Percentiles rank a stretch among this genome's conserved stretches.
phyloP scores from a whole-genome alignment of 2,113 vertebrate species.

The Sylvietta virens region DNA sequence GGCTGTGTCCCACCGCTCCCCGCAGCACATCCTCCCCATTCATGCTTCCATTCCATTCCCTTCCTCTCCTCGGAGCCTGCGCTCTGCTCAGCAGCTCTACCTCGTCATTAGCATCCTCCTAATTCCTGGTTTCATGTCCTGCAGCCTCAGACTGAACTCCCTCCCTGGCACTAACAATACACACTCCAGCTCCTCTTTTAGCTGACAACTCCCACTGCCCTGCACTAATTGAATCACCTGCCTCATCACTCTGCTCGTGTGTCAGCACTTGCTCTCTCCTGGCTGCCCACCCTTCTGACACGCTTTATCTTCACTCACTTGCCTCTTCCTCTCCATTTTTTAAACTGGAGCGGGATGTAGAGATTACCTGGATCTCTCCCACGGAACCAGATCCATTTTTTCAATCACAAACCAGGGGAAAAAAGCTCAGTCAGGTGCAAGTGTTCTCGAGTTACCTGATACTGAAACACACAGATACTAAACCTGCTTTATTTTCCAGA shows the following conservation, averaged over 20 bases:
- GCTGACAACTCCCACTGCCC: neutral
- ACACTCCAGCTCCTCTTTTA: neutral
- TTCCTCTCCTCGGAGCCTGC: neutral
- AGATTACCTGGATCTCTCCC: neutral
- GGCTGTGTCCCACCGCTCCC: accelerated
- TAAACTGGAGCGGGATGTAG: neutral
- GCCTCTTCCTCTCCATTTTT: neutral
- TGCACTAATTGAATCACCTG: neutral
- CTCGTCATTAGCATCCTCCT: neutral
- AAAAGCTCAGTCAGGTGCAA: neutral
- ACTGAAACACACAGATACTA: neutral
- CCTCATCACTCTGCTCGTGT: neutral
- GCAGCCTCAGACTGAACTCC: neutral
- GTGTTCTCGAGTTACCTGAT: neutral
- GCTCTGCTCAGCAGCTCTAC: neutral
- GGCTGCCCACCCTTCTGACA: neutral
- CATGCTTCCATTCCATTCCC: neutral
- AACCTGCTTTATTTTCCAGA: no score
- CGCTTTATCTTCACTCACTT: neutral
- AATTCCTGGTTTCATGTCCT: neutral
- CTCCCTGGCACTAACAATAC: neutral
- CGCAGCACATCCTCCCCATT: neutral
- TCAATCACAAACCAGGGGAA: neutral
- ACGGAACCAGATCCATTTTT: neutral
- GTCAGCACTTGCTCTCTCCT: neutral